Evolutionary conservation across 2,797 vertebrate genomes (phyloP).

Genomic region (Sebastes matsubarae): DNA sequence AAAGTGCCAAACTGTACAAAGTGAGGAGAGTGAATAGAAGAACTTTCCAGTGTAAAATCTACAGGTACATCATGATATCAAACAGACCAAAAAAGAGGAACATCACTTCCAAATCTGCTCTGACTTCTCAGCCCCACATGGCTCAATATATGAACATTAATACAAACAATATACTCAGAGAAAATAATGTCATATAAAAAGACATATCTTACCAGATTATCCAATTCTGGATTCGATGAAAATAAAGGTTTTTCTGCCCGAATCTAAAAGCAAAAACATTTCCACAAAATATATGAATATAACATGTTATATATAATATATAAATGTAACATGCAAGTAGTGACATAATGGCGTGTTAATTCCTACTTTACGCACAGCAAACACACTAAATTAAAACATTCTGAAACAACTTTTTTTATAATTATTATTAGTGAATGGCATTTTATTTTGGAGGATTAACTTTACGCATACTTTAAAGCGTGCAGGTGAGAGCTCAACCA

Average conservation of each 20-base stretch:
- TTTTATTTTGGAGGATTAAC: conserved; percentile 15
- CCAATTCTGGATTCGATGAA: conserved; percentile 98
- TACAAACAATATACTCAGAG: conserved; percentile 13
- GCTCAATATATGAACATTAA: not conserved
- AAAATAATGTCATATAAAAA: not conserved
- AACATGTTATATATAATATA: not conserved
- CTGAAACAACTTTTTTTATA: not conserved
- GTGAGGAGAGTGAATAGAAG: conserved; percentile 46
- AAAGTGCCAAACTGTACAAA: conserved; percentile 38
- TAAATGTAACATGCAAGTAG: not conserved
- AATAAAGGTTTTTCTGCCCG: conserved; percentile 98
- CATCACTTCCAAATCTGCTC: conserved; percentile 50
- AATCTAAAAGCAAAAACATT: conserved; percentile 86
- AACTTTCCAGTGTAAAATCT: conserved; percentile 73
- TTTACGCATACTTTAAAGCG: not conserved
- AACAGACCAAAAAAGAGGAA: conserved; percentile 72
- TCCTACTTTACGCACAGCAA: not conserved
- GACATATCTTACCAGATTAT: conserved; percentile 94
- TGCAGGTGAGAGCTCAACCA: conserved; percentile 36
- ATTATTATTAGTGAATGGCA: not conserved
- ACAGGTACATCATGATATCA: conserved; percentile 73
- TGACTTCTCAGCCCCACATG: conserved; percentile 47
- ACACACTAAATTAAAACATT: not conserved
- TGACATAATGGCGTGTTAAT: not conserved
- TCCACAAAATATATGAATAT: not conserved